Conservation (phyloP, 2,797 vertebrate species). For the Halcyon leucocephala region DNA sequence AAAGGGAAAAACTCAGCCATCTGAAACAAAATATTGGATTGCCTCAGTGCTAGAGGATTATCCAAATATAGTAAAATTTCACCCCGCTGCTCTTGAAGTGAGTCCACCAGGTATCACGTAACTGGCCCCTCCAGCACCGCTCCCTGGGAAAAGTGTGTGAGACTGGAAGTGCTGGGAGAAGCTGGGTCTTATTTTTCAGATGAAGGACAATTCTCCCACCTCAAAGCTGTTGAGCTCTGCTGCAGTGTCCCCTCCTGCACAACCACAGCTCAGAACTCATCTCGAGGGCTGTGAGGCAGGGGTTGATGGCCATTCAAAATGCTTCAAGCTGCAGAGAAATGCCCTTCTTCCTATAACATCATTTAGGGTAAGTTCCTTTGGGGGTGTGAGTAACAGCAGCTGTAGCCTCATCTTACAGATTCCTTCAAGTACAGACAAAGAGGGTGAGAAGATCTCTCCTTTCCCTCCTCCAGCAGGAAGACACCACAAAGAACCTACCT, state of each 20-base stretch:
- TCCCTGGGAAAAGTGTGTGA: rapidly evolving
- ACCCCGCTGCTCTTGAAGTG: background rate
- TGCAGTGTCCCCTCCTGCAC: rapidly evolving
- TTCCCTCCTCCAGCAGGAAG: background rate
- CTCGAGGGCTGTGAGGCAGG: rapidly evolving
- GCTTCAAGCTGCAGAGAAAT: background rate
- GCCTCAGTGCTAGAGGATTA: background rate
- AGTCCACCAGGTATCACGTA: background rate
- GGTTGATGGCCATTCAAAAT: background rate
- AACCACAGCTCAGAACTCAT: background rate
- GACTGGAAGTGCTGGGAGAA: background rate
- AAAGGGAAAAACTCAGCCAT: background rate
- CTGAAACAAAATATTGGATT: slow-evolving; percentile 40
- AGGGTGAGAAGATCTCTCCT: background rate
- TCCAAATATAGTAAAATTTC: background rate
- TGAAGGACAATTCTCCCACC: background rate
- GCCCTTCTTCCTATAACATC: rapidly evolving
- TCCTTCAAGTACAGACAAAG: background rate
- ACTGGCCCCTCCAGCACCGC: background rate
- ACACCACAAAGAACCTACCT: background rate
- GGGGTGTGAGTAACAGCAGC: background rate
- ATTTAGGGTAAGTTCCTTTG: background rate
- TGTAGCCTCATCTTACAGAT: background rate
- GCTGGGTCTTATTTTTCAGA: background rate
- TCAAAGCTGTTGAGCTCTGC: background rate